Conservation (phyloP, 2,113 vertebrate genomes). For the Protobothrops flavoviridis region DNA sequence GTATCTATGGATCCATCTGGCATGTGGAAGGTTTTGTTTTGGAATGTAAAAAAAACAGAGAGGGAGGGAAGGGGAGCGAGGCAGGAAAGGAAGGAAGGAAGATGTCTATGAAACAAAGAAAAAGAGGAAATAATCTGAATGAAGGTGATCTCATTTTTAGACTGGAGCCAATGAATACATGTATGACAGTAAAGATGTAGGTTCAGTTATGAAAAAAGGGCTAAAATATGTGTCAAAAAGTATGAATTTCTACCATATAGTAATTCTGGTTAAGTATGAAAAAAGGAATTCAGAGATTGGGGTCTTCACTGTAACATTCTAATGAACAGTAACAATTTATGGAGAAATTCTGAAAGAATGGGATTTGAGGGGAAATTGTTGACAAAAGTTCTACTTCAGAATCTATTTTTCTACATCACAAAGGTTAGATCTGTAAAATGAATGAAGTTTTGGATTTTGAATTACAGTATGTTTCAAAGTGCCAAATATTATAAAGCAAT, state of each 20-base stretch:
- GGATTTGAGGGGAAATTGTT: not conserved
- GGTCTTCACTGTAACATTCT: not conserved
- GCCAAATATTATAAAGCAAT: not conserved
- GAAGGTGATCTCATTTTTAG: not conserved
- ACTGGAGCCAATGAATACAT: not conserved
- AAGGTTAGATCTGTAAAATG: not conserved
- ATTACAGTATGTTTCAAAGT: not conserved
- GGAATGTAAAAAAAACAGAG: not conserved
- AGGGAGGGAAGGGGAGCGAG: not conserved
- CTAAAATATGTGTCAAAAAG: not conserved
- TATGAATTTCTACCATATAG: not conserved
- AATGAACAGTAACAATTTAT: not conserved
- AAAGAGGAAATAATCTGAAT: not conserved
- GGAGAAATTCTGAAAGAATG: not conserved
- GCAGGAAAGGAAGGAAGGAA: not conserved
- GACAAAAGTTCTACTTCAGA: not conserved
- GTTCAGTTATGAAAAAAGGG: not conserved
- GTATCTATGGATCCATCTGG: not conserved
- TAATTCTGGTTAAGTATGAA: not conserved
- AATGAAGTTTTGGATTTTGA: not conserved
- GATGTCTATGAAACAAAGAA: not conserved
- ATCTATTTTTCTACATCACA: not conserved
- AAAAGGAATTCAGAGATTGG: not conserved
- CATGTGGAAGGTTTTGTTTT: not conserved
- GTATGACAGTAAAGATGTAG: not conserved